A percentile compares a stretch with the other conserved stretches of the same genome.
Evolutionary conservation across 1,140 invertebrate genomes (phyloP).

Genomic region (Palaemon carinicauda): DNA sequence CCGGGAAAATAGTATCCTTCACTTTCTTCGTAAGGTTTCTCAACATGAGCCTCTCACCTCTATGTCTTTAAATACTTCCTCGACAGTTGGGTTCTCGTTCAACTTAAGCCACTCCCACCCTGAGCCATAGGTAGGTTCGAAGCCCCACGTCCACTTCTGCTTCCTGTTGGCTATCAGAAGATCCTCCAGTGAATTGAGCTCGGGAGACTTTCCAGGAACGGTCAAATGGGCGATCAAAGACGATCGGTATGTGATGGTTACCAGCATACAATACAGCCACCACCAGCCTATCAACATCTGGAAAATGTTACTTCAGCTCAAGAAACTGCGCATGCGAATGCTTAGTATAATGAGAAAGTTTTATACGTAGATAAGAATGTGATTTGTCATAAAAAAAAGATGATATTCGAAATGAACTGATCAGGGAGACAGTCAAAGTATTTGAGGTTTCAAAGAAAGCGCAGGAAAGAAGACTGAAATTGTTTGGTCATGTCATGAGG

Average conservation of each 20-base stretch:
- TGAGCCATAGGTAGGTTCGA: constrained; percentile 41
- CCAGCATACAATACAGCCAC: constrained; percentile 50
- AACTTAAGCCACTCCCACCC: constrained; percentile 50
- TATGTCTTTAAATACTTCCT: constrained; percentile 17
- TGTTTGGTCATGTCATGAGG: too few species aligned
- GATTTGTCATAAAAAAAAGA: too few species aligned
- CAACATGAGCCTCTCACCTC: neutral
- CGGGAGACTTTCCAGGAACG: constrained; percentile 31
- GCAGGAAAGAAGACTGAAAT: too few species aligned
- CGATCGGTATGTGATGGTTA: constrained; percentile 35
- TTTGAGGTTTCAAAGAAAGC: too few species aligned
- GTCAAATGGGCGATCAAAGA: constrained; percentile 47
- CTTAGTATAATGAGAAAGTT: too few species aligned
- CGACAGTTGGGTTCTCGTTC: constrained; percentile 38
- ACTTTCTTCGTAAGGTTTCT: too few species aligned
- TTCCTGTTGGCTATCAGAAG: constrained; percentile 10
- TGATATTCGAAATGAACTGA: too few species aligned
- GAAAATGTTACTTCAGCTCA: neutral
- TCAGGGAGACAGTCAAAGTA: too few species aligned
- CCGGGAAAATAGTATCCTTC: too few species aligned
- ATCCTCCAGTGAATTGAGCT: constrained; percentile 23
- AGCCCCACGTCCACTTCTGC: constrained; percentile 42
- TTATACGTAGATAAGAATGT: too few species aligned
- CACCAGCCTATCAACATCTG: constrained; percentile 51
- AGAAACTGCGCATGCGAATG: too few species aligned